A percentile compares a stretch with the other conserved stretches of the same genome.
These are phyloP conservation scores for Callospermophilus lateralis DNA, from an alignment of 2,113 vertebrate species.

Conservation along the genomic window DNA sequence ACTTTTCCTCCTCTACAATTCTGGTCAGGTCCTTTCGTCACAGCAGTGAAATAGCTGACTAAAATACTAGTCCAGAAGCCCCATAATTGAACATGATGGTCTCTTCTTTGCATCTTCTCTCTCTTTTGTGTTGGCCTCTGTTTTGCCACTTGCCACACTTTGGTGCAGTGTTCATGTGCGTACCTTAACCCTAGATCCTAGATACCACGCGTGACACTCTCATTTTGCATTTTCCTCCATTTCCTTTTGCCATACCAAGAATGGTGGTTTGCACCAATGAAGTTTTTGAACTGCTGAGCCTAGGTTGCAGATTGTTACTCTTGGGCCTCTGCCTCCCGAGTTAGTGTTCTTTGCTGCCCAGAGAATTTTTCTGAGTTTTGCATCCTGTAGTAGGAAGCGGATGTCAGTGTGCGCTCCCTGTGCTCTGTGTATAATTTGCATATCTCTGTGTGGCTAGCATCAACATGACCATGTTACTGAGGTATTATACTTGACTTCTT, in stretches of 20 bases:
- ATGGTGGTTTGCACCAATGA: background rate
- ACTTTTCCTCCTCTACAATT: no score
- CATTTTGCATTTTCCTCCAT: background rate
- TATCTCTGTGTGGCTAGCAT: constrained; percentile 30
- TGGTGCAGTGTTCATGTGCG: background rate
- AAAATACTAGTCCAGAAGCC: background rate
- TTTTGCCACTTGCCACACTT: background rate
- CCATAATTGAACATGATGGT: background rate
- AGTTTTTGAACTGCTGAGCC: background rate
- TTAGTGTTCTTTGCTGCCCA: background rate
- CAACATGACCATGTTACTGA: background rate
- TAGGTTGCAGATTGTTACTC: background rate
- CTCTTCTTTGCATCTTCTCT: background rate
- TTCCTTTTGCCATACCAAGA: background rate
- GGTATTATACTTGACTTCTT: constrained; percentile 59
- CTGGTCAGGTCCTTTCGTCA: no score
- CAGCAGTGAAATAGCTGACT: no score
- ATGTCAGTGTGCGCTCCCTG: background rate
- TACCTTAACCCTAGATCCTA: background rate
- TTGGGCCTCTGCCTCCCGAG: background rate
- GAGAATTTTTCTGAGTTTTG: constrained; percentile 21
- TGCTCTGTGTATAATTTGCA: constrained; percentile 15
- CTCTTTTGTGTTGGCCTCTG: background rate
- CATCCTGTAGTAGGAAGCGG: constrained; percentile 28
- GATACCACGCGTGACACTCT: background rate